Evolutionary conservation across 1,140 invertebrate genomes (phyloP).

Genomic region (Leptopilina boulardi): DNA sequence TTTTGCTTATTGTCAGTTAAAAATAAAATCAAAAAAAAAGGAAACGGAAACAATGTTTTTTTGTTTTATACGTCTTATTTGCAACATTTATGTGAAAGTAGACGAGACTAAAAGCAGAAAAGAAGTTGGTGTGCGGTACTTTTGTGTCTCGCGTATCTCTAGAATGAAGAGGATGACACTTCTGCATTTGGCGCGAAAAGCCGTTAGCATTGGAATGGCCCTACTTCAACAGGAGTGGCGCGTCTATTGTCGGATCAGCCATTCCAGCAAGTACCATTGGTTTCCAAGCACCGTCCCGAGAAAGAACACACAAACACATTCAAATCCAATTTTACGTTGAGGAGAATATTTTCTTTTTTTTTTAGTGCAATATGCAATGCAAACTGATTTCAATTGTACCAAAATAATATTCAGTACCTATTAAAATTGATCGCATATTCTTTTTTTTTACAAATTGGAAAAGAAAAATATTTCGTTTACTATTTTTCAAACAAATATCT

Average conservation of each 20-base stretch:
- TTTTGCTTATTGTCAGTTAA: too few species aligned
- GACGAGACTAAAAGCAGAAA: neutral
- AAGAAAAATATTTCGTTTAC: too few species aligned
- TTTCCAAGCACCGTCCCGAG: slow-evolving; percentile 59
- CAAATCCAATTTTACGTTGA: slow-evolving; percentile 44
- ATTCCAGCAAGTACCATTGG: slow-evolving; percentile 68
- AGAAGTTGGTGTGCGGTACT: neutral
- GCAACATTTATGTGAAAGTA: neutral
- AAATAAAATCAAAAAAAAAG: too few species aligned
- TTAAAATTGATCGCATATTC: too few species aligned
- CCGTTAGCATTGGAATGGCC: slow-evolving; percentile 74
- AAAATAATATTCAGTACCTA: too few species aligned
- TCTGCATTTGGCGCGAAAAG: slow-evolving; percentile 66
- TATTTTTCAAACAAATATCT: too few species aligned
- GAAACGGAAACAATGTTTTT: too few species aligned
- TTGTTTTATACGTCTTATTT: too few species aligned
- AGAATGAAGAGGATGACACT: slow-evolving; percentile 41
- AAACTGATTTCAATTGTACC: slow-evolving; percentile 45
- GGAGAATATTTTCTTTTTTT: neutral
- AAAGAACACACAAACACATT: slow-evolving; percentile 54
- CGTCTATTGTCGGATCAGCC: slow-evolving; percentile 72
- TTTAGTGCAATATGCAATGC: slow-evolving; percentile 34
- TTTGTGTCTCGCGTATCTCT: slow-evolving; percentile 20
- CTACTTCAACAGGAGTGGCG: slow-evolving; percentile 69
- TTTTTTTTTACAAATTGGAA: too few species aligned